Conservation (phyloP, 2,888 invertebrate genomes). For the Petrophora chlorosata region DNA sequence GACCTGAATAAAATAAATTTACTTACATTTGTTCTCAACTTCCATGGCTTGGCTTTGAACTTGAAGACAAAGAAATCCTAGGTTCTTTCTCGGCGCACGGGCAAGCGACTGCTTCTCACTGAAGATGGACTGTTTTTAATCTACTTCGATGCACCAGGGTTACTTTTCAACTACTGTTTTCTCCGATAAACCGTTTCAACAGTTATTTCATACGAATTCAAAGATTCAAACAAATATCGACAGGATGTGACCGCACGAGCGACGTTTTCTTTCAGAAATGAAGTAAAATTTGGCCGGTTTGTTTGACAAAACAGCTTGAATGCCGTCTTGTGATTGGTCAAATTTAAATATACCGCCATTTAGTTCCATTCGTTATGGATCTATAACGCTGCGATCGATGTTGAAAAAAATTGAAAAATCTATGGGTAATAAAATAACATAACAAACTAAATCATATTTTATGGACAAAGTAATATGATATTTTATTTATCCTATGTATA, state of each 20-base stretch:
- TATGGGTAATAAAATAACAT: too few relatives aligned
- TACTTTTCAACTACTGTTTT: conserved; percentile 46
- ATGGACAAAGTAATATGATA: too few relatives aligned
- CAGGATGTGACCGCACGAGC: conserved; percentile 54
- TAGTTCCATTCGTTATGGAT: conserved; percentile 55
- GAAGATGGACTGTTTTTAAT: conserved; percentile 43
- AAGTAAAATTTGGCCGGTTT: conserved; percentile 42
- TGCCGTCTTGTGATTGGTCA: conserved; percentile 60
- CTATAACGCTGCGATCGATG: conserved; percentile 50
- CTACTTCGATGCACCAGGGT: conserved; percentile 40
- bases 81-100: conserved; percentile 41
- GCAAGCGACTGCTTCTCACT: conserved; percentile 40
- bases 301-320: conserved; percentile 59
- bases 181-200: conserved; percentile 58
- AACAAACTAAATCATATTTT: too few relatives aligned
- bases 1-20: too few relatives aligned
- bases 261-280: conserved; percentile 50
- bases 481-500: too few relatives aligned
- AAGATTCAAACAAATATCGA: conserved; percentile 44
- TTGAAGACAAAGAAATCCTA: conserved; percentile 21
- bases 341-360: conserved; percentile 65
- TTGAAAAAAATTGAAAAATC: too few relatives aligned
- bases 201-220: conserved; percentile 65
- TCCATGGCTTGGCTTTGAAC: conserved; percentile 60
- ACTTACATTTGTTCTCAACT: conserved; percentile 75